A percentile compares a stretch with the other conserved stretches of the same genome.
phyloP scores from a whole-genome alignment of 2,797 vertebrate genomes.

The Rhynchonycteris naso region DNA sequence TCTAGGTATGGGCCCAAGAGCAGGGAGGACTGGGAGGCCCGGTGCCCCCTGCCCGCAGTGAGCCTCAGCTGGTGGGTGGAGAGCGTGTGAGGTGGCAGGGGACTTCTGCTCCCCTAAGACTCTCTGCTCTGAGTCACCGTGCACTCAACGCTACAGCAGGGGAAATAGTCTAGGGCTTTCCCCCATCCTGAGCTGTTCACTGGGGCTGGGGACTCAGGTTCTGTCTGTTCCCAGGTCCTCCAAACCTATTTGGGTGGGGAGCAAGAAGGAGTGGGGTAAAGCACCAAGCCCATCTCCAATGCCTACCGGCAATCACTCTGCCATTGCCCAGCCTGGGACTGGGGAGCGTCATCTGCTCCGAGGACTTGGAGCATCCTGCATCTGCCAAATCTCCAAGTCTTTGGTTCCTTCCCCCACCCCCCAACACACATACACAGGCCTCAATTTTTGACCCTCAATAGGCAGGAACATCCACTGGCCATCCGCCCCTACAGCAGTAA shows the following conservation, averaged over 20 bases:
- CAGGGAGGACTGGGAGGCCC: fast-evolving
- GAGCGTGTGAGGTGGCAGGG: background rate
- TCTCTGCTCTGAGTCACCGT: fast-evolving
- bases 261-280: background rate
- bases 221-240: background rate
- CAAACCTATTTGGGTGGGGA: background rate
- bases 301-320: background rate
- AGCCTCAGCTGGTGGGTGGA: fast-evolving
- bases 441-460: background rate
- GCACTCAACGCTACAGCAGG: fast-evolving
- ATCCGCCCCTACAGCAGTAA: background rate
- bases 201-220: fast-evolving
- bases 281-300: background rate
- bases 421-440: background rate
- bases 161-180: background rate
- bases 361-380: background rate
- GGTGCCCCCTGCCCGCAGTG: background rate
- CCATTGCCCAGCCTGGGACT: no score
- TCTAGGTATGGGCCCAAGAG: background rate
- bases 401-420: background rate
- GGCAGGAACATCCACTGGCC: background rate
- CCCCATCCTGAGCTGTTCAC: no score
- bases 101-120: background rate
- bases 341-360: background rate
- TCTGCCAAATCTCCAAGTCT: background rate